Evolutionary conservation across 2,888 invertebrate genomes (phyloP).

Genomic region (Ophioninae sp.): DNA sequence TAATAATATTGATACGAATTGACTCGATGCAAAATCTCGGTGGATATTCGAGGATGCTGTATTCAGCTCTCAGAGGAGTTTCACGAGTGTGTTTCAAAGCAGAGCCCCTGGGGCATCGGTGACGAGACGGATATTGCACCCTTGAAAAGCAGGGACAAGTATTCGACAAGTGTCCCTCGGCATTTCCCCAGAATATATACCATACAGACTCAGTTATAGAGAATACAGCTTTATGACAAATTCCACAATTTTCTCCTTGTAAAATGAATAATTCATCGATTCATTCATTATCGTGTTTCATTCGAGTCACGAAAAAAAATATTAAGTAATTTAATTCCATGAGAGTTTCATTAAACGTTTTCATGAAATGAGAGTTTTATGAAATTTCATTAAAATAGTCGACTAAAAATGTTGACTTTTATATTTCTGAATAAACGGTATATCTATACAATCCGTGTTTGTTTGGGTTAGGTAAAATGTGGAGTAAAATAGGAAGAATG

Average conservation of each 20-base stretch:
- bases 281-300: background rate
- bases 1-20: background rate
- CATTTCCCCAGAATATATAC: background rate
- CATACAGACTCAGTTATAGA: background rate
- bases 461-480: no score
- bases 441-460: no score
- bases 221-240: background rate
- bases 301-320: no score
- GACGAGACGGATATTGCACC: slow-evolving; percentile 39
- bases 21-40: background rate
- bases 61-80: slow-evolving; percentile 31
- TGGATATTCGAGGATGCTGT: background rate
- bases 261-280: background rate
- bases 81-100: slow-evolving; percentile 22
- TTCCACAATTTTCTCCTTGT: background rate
- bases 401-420: no score
- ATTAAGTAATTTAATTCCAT: background rate
- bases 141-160: slow-evolving; percentile 30
- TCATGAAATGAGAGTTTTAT: no score
- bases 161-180: slow-evolving; percentile 38
- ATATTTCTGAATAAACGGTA: no score
- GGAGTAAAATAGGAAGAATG: no score
- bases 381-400: no score
- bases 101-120: slow-evolving; percentile 28
- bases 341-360: background rate